A percentile compares a stretch with the other conserved stretches of the same genome.
Conservation (phyloP, 2,797 vertebrate species). For the Diglossa cyanea region DNA sequence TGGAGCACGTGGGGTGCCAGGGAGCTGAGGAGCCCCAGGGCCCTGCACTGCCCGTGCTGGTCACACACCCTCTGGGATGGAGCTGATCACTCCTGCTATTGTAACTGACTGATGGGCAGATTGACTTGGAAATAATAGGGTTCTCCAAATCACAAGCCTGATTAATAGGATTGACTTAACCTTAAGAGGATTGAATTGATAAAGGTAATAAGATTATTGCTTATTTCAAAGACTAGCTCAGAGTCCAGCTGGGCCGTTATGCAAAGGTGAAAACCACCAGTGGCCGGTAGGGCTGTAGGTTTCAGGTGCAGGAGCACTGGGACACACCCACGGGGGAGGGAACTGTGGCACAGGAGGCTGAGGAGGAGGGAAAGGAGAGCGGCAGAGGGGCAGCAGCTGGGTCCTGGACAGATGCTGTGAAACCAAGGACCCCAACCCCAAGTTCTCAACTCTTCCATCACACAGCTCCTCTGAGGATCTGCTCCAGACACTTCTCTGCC, state of each 20-base stretch:
- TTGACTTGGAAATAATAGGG: constrained; percentile 46
- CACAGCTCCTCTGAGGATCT: background rate
- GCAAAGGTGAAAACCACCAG: background rate
- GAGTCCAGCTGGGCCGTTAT: background rate
- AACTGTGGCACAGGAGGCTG: accelerated
- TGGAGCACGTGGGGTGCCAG: background rate
- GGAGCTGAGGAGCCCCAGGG: accelerated
- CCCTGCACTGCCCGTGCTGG: accelerated
- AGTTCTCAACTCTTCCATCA: accelerated
- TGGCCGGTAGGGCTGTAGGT: background rate
- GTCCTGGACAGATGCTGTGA: accelerated
- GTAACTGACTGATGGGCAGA: background rate
- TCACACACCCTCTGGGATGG: background rate
- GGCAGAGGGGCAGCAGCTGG: accelerated
- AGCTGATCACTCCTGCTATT: accelerated
- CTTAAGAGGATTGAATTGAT: constrained; percentile 67
- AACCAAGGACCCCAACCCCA: background rate
- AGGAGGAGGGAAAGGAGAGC: background rate
- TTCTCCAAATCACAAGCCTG: constrained; percentile 39
- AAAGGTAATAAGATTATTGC: constrained; percentile 59
- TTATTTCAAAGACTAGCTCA: constrained; percentile 14
- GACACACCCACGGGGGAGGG: background rate
- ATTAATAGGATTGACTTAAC: constrained; percentile 67
- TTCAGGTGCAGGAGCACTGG: background rate
- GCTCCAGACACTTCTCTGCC: background rate